These are phyloP conservation scores for Choloepus hoffmanni DNA, from an alignment of 2,113 vertebrate species.

Conservation along the genomic window DNA sequence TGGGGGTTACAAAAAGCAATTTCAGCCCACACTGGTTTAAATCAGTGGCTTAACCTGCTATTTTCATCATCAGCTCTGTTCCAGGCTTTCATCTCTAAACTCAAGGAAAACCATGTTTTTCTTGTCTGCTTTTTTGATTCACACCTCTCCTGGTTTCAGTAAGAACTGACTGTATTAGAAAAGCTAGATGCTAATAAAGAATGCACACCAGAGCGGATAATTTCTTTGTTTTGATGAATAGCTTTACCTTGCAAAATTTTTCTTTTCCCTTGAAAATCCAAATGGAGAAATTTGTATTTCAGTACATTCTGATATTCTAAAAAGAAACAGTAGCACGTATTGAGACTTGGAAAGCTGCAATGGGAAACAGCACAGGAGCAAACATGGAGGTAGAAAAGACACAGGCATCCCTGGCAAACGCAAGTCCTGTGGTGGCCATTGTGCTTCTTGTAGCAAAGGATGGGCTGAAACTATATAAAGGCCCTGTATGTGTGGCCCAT, in stretches of 20 bases:
- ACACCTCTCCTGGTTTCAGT: conserved; percentile 24
- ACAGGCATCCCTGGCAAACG: neutral
- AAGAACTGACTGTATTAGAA: conserved; percentile 36
- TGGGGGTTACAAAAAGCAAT: conserved; percentile 14
- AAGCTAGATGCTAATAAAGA: neutral
- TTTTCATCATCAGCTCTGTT: neutral
- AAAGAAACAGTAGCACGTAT: conserved; percentile 48
- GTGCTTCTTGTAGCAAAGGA: neutral
- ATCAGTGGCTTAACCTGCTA: neutral
- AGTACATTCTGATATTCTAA: conserved; percentile 21
- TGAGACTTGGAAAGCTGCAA: neutral
- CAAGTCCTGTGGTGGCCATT: neutral
- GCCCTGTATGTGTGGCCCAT: rapidly evolving
- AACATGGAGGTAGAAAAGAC: neutral
- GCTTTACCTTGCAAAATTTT: neutral
- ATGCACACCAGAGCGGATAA: neutral
- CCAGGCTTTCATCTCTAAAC: conserved; percentile 9
- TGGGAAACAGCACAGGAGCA: neutral
- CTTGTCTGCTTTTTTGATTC: neutral
- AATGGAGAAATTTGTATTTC: conserved; percentile 47
- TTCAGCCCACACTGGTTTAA: neutral
- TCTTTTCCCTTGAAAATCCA: conserved; percentile 59
- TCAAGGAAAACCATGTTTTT: conserved; percentile 1
- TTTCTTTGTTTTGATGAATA: conserved; percentile 40
- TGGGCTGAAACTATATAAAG: too few species aligned